Conservation (phyloP, 2,113 vertebrate species). For the Anhinga rufa region DNA sequence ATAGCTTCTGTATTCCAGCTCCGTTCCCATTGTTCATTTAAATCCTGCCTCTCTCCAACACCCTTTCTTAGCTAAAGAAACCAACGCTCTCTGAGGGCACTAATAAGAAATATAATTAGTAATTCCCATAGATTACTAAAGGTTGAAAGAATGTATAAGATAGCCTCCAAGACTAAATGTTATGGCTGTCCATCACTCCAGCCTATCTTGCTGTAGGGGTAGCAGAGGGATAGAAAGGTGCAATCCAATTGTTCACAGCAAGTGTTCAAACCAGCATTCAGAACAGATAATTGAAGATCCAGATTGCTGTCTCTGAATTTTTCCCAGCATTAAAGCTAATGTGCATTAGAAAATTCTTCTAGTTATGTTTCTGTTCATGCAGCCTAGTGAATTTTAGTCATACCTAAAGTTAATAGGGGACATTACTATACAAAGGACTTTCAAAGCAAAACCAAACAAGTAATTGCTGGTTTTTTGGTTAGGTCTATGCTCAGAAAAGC, state of each 20-base stretch:
- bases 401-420: neutral
- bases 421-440: neutral
- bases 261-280: neutral
- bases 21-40: rapidly evolving
- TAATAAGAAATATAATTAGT: neutral
- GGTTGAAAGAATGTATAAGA: neutral
- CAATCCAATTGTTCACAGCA: neutral
- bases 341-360: neutral
- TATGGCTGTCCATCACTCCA: neutral
- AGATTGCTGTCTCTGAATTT: neutral
- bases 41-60: neutral
- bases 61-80: neutral
- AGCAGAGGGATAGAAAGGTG: neutral
- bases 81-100: neutral
- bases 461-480: neutral
- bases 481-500: neutral
- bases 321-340: neutral
- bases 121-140: neutral
- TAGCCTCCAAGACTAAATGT: neutral
- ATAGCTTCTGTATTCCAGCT: neutral
- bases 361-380: neutral
- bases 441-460: neutral
- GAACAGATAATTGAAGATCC: neutral
- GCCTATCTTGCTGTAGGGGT: neutral
- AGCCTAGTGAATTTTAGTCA: neutral